Evolutionary conservation across 1,140 invertebrate species (phyloP).

Genomic region (Lepidurus packardi): DNA sequence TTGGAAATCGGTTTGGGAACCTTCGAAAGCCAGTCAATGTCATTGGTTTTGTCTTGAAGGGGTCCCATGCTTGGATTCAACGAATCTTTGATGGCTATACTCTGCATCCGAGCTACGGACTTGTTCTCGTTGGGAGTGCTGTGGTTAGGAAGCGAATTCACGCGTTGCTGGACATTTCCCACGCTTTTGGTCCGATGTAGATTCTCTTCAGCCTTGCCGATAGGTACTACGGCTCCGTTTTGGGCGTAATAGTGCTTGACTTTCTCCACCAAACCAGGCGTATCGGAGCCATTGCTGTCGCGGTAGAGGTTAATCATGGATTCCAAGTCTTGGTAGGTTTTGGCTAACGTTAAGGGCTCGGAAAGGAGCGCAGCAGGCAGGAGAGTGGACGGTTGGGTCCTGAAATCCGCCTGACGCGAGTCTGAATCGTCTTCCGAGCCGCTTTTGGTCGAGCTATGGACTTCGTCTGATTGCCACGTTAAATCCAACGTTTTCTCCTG

Average conservation of each 20-base stretch:
- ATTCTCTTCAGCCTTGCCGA: too few relatives aligned
- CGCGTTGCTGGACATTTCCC: neutral
- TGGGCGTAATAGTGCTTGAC: neutral
- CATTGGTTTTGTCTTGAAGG: neutral
- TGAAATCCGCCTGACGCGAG: neutral
- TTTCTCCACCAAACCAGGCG: neutral
- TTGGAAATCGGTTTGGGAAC: slow-evolving; percentile 1
- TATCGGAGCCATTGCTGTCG: slow-evolving; percentile 1
- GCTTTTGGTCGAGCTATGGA: slow-evolving; percentile 5
- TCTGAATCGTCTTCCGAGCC: neutral
- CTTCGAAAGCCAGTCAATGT: neutral
- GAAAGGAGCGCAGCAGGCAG: neutral
- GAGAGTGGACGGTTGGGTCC: neutral
- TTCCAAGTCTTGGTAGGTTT: neutral
- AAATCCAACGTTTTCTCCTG: neutral
- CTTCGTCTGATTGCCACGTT: slow-evolving; percentile 6
- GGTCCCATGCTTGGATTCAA: neutral
- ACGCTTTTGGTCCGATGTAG: neutral
- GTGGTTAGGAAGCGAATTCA: neutral
- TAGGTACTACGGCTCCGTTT: too few relatives aligned
- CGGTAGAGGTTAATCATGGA: neutral
- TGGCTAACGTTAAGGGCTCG: neutral
- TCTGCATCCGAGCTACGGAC: neutral
- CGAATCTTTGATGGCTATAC: neutral
- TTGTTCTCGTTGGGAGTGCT: neutral